Conservation (phyloP, 1,140 invertebrate genomes). For the Halictus rubicundus region DNA sequence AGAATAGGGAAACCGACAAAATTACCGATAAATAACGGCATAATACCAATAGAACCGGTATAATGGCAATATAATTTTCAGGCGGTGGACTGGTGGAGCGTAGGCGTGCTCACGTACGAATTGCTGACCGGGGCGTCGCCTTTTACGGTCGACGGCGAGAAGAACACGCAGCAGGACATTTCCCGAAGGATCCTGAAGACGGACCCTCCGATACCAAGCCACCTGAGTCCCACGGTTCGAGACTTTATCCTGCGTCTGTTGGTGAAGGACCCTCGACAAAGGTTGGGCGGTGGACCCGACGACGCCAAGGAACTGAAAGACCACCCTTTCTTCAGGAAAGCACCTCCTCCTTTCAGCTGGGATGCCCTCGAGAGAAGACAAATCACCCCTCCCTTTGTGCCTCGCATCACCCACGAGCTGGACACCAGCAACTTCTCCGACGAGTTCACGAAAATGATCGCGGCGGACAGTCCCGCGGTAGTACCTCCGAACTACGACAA, state of each 20-base stretch:
- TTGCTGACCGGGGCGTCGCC: constrained; percentile 97
- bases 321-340: constrained; percentile 90
- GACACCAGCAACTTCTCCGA: constrained; percentile 98
- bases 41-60: too few relatives aligned
- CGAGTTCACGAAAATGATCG: constrained; percentile 95
- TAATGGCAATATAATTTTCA: constrained; percentile 70
- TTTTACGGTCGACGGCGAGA: constrained; percentile 97
- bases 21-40: too few relatives aligned
- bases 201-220: constrained; percentile 91
- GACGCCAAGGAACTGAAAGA: constrained; percentile 93
- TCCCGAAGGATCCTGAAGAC: constrained; percentile 93
- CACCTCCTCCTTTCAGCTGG: constrained; percentile 83
- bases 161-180: constrained; percentile 96
- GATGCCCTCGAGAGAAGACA: constrained; percentile 86
- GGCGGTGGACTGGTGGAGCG: constrained; percentile 99
- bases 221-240: constrained; percentile 83
- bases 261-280: constrained; percentile 92
- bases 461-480: constrained; percentile 94
- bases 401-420: constrained; percentile 89
- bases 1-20: too few relatives aligned
- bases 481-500: constrained; percentile 92
- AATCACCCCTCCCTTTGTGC: constrained; percentile 90
- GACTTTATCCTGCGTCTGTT: constrained; percentile 89
- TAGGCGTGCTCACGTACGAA: constrained; percentile 98
- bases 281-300: constrained; percentile 90